Conservation (phyloP, 2,113 vertebrate genomes). For the Rhipidura dahli region DNA sequence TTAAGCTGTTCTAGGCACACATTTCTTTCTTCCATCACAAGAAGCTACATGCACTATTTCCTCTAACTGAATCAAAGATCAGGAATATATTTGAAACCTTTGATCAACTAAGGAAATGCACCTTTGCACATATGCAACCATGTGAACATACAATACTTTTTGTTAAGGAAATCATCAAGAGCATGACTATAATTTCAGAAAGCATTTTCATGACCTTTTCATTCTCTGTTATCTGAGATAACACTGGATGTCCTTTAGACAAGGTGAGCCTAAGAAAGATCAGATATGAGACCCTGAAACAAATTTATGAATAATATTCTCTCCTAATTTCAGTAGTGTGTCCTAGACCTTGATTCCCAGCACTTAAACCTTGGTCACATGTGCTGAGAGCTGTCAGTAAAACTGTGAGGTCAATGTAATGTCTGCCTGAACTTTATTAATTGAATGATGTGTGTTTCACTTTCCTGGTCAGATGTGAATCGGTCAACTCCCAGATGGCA, state of each 20-base stretch:
- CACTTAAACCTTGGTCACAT: not conserved
- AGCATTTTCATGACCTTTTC: not conserved
- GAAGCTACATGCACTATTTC: not conserved
- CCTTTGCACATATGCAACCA: not conserved
- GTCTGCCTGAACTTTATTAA: not conserved
- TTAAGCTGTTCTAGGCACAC: not conserved
- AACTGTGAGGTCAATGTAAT: not conserved
- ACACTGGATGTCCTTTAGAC: not conserved
- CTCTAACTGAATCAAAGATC: not conserved
- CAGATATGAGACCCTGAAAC: not conserved
- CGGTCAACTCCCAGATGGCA: not conserved
- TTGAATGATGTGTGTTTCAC: not conserved
- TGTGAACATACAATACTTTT: not conserved
- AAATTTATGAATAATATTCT: not conserved
- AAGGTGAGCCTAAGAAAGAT: not conserved
- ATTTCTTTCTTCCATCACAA: not conserved
- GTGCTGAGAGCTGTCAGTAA: not conserved
- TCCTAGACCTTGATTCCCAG: not conserved
- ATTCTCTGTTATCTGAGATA: not conserved
- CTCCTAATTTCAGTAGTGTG: not conserved
- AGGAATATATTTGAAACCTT: not conserved
- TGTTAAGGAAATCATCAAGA: not conserved
- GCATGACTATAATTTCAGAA: not conserved
- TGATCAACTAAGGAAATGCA: not conserved
- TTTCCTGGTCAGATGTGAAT: not conserved